Evolutionary conservation across 2,888 invertebrate species (phyloP).

Genomic region (Drosophila kanekoi): DNA sequence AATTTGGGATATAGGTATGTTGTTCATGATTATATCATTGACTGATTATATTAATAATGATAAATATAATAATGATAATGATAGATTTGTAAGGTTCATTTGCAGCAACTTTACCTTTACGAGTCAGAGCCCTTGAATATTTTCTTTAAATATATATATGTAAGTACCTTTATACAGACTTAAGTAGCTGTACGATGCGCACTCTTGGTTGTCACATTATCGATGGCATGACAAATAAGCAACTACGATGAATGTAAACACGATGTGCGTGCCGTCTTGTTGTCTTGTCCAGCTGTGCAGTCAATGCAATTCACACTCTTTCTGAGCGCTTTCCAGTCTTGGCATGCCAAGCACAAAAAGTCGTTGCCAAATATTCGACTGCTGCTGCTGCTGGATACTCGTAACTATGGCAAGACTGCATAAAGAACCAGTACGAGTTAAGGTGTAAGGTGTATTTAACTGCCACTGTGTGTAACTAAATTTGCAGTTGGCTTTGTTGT

Average conservation of each 20-base stretch:
- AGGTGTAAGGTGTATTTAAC: constrained; percentile 51
- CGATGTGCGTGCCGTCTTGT: constrained; percentile 29
- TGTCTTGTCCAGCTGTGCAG: constrained; percentile 20
- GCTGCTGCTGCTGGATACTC: constrained; percentile 20
- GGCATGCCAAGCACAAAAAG: constrained; percentile 40
- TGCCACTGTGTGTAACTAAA: constrained; percentile 29
- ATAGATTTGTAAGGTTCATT: too few species aligned
- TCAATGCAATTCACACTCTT: constrained; percentile 25
- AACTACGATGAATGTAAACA: constrained; percentile 34
- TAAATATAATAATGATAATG: too few species aligned
- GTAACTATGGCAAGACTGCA: constrained; percentile 59
- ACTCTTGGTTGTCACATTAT: constrained; percentile 34
- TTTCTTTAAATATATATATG: background rate
- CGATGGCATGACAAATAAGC: constrained; percentile 42
- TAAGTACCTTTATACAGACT: background rate
- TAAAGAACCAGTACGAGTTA: constrained; percentile 54
- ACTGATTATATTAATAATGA: too few species aligned
- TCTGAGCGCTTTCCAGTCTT: constrained; percentile 54
- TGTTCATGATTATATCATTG: too few species aligned
- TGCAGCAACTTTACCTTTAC: too few species aligned
- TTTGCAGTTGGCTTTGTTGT: constrained; percentile 27
- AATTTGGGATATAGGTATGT: too few species aligned
- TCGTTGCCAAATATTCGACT: constrained; percentile 70
- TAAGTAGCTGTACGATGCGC: constrained; percentile 10
- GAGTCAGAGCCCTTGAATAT: too few species aligned